Evolutionary conservation across 1,140 invertebrate species (phyloP).

Genomic region (Nasonia giraulti): DNA sequence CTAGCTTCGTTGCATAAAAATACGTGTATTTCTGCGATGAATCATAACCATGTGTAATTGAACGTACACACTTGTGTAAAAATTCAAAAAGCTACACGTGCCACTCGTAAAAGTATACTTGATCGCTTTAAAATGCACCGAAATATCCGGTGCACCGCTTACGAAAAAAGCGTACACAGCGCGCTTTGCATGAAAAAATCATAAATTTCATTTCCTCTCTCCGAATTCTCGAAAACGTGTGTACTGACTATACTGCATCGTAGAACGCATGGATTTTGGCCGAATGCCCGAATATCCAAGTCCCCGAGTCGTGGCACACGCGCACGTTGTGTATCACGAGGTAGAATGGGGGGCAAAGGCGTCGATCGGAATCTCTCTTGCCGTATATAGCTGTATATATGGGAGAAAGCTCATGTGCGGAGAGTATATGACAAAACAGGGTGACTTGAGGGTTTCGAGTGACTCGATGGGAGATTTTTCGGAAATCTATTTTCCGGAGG

Average conservation of each 20-base stretch:
- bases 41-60: background rate
- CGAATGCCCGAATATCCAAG: background rate
- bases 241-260: background rate
- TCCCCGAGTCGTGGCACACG: background rate
- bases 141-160: background rate
- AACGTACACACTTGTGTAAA: background rate
- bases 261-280: background rate
- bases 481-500: background rate
- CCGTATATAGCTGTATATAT: background rate
- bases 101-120: background rate
- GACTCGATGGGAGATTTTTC: constrained; percentile 34
- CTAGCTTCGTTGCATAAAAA: too few relatives aligned
- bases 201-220: background rate
- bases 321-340: background rate
- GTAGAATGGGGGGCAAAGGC: background rate
- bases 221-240: background rate
- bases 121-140: background rate
- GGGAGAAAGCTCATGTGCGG: background rate
- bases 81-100: too few relatives aligned
- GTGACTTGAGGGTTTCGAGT: constrained; percentile 40
- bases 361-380: constrained; percentile 36
- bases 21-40: background rate
- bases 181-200: background rate
- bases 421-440: constrained; percentile 36
- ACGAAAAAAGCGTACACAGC: too few relatives aligned